A percentile compares a stretch with the other conserved stretches of the same genome.
phyloP scores from a whole-genome alignment of 2,888 invertebrate species.

The Caenorhabditis zanzibari region DNA sequence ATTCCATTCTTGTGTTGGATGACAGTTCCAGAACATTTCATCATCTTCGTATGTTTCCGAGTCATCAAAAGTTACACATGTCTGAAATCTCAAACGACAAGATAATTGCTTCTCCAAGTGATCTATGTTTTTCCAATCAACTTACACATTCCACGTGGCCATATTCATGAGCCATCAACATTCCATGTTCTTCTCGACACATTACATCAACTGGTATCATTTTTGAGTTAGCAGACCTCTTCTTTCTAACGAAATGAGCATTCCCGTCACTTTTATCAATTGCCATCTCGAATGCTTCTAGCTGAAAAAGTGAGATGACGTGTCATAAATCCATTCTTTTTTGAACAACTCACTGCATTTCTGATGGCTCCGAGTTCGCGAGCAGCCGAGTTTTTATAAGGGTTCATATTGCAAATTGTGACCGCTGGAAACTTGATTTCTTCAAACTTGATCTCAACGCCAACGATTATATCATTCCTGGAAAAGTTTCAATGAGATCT shows the following conservation, averaged over 20 bases:
- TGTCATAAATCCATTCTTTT: not conserved
- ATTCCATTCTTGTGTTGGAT: slow-evolving; percentile 56
- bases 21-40: slow-evolving; percentile 69
- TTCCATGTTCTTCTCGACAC: slow-evolving; percentile 58
- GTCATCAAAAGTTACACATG: slow-evolving; percentile 66
- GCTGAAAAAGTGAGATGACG: slow-evolving; percentile 61
- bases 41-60: slow-evolving; percentile 14
- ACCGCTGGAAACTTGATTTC: slow-evolving; percentile 82
- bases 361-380: slow-evolving; percentile 74
- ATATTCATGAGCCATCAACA: slow-evolving; percentile 39
- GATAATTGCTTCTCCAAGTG: not conserved
- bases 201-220: slow-evolving; percentile 41
- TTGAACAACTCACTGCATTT: slow-evolving; percentile 74
- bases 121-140: not conserved
- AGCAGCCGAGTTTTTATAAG: slow-evolving; percentile 82
- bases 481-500: not conserved
- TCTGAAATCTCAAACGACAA: slow-evolving; percentile 54
- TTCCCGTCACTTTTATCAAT: slow-evolving; percentile 54
- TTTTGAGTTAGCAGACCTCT: slow-evolving; percentile 32
- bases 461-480: slow-evolving; percentile 83
- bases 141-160: slow-evolving; percentile 64
- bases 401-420: slow-evolving; percentile 82
- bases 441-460: slow-evolving; percentile 83
- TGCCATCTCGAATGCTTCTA: slow-evolving; percentile 79
- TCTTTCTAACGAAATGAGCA: slow-evolving; percentile 39